Base-by-base conservation (phyloP, 2,888 invertebrate genomes). In the Parthenolecanium corni region DNA sequence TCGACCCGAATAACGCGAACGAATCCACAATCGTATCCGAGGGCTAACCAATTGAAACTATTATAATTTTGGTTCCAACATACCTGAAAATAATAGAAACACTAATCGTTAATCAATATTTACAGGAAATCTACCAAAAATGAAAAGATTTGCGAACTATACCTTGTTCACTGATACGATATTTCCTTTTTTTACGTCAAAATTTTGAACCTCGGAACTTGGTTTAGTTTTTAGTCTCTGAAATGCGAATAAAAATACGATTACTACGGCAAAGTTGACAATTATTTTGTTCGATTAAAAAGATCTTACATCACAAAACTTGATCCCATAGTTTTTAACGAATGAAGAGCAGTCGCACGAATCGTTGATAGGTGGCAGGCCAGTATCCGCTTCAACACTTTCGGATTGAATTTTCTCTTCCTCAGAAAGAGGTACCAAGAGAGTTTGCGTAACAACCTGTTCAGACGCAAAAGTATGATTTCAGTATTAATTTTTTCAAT, bases 41-140 rank as follows among this genome's bases (percentile, higher is more conserved):
- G 52, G 1, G 64, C 64, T 38, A 65, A 47, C 62, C 63, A 64
- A 36, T 64, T 52, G 42, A 66, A 66, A 46, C 64, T 66, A 21
- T 40, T 66, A 24, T 64, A 53, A 64, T 66, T 66, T 21, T 65
- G 65, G 44, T 66, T 66, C 66, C 66, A 66, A 23, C 63, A 63
- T 40, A 66, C 47, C 66, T 66, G 4, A 53, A 42, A 42, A 56
- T 16, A 36, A 46, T 18, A 31, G 18, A 54, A 51, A 16, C 1
- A 65, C 23, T 4, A 58, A 36, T 38, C 20, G 1, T 49, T 5
- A 49, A 25, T 20, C n/a, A 16, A 18, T n/a, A 16, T 25, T 18
- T 31, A 25, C 52, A 52, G 5, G 11, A 9, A 9, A 49, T 3
- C 31, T 25, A 52, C 53, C n/a, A n/a, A n/a, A n/a, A n/a, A 31